Conservation (phyloP, 2,797 vertebrate genomes). For the Pristis pectinata region DNA sequence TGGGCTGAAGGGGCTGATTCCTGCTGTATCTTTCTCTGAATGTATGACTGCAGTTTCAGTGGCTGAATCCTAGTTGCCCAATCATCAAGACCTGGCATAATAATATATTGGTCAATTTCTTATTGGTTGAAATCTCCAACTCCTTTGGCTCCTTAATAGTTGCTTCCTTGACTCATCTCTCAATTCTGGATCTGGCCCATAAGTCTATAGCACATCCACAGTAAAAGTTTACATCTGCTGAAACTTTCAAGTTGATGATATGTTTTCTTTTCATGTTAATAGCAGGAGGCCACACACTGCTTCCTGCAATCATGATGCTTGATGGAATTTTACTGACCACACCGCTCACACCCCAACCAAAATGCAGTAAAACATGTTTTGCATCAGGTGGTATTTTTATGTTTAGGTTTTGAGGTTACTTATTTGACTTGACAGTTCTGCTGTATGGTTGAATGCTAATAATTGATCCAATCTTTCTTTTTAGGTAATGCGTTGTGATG, state of each 20-base stretch:
- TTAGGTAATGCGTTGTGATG: slow-evolving; percentile 20
- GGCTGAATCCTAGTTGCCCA: too few relatives aligned
- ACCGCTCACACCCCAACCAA: background rate
- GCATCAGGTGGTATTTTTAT: background rate
- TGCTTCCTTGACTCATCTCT: background rate
- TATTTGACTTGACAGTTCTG: background rate
- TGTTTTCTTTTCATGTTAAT: background rate
- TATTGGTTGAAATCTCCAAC: background rate
- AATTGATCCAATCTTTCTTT: background rate
- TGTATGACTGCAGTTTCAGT: too few relatives aligned
- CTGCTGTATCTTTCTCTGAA: too few relatives aligned
- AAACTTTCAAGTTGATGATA: background rate
- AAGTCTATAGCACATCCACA: background rate
- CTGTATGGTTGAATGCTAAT: background rate
- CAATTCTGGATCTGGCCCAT: background rate
- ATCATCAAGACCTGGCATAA: too few relatives aligned
- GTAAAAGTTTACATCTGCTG: background rate
- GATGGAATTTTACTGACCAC: background rate
- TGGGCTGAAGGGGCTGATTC: too few relatives aligned
- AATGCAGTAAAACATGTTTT: background rate
- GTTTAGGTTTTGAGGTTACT: background rate
- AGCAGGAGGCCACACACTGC: too few relatives aligned
- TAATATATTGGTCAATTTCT: background rate
- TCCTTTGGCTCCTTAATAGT: background rate
- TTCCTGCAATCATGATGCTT: background rate